Conservation (phyloP, 2,113 vertebrate species). For the Fregetta grallaria region DNA sequence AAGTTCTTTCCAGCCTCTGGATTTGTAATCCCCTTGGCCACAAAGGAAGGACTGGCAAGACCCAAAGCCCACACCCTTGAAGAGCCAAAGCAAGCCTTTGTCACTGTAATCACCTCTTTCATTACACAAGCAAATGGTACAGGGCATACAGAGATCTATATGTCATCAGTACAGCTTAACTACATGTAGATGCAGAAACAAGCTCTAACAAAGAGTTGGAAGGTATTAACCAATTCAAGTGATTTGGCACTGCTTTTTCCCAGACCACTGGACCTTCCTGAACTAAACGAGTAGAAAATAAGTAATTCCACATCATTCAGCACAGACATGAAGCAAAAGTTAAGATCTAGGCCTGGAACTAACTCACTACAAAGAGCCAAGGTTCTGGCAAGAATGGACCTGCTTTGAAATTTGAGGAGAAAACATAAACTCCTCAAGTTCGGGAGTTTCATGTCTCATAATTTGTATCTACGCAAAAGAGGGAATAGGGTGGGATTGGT, state of each 20-base stretch:
- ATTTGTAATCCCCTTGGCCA: neutral
- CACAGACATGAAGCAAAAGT: neutral
- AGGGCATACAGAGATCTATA: neutral
- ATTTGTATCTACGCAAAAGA: neutral
- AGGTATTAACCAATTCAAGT: neutral
- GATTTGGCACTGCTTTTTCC: neutral
- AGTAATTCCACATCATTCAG: neutral
- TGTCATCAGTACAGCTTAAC: neutral
- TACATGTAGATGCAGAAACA: neutral
- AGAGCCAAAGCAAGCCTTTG: neutral
- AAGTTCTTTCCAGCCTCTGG: neutral
- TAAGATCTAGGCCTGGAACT: neutral
- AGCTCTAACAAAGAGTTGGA: neutral
- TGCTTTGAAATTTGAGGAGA: neutral
- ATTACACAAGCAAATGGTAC: neutral
- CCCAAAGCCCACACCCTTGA: neutral
- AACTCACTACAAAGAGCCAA: neutral
- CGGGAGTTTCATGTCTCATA: neutral
- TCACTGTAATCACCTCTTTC: neutral
- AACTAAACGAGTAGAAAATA: neutral
- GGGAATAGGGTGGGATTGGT: neutral
- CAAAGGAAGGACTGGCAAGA: neutral
- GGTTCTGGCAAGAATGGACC: neutral
- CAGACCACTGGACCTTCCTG: neutral
- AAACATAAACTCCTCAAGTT: neutral